Evolutionary conservation across 1,140 invertebrate species (phyloP).

Genomic region (Asobara japonica): DNA sequence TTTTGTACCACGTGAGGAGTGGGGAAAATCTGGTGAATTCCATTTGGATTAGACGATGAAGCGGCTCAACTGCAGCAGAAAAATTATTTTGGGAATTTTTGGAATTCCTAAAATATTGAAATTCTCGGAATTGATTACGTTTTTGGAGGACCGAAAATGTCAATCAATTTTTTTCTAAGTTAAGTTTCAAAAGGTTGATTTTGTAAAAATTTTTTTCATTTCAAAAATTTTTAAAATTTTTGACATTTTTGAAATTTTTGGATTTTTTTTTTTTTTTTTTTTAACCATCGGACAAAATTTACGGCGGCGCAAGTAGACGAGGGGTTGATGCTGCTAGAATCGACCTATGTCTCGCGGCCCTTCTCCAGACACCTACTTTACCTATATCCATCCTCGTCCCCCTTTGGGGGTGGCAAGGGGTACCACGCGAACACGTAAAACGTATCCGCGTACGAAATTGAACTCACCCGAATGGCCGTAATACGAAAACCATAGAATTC

Average conservation of each 20-base stretch:
- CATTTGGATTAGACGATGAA: slow-evolving; percentile 54
- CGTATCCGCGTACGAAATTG: slow-evolving; percentile 52
- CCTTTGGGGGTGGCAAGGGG: not conserved
- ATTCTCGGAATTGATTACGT: too few species aligned
- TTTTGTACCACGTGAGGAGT: slow-evolving; percentile 25
- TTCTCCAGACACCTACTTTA: not conserved
- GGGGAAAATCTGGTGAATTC: slow-evolving; percentile 20
- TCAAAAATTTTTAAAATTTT: too few species aligned
- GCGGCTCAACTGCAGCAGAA: slow-evolving; percentile 42
- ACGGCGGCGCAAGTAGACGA: not conserved
- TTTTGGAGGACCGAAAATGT: too few species aligned
- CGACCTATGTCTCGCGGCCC: not conserved
- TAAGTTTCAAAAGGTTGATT: too few species aligned
- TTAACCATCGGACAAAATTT: slow-evolving; percentile 28
- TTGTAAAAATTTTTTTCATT: too few species aligned
- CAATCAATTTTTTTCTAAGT: too few species aligned
- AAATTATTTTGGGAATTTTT: too few species aligned
- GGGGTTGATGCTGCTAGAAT: slow-evolving; percentile 1
- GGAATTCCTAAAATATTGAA: too few species aligned
- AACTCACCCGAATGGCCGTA: slow-evolving; percentile 44
- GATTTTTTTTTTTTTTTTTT: too few species aligned
- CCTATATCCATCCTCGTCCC: not conserved
- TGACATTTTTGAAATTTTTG: too few species aligned
- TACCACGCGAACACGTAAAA: slow-evolving; percentile 39
- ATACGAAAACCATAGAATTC: slow-evolving; percentile 51